Evolutionary conservation across 2,797 vertebrate species (phyloP).

Genomic region (Lerista edwardsae): DNA sequence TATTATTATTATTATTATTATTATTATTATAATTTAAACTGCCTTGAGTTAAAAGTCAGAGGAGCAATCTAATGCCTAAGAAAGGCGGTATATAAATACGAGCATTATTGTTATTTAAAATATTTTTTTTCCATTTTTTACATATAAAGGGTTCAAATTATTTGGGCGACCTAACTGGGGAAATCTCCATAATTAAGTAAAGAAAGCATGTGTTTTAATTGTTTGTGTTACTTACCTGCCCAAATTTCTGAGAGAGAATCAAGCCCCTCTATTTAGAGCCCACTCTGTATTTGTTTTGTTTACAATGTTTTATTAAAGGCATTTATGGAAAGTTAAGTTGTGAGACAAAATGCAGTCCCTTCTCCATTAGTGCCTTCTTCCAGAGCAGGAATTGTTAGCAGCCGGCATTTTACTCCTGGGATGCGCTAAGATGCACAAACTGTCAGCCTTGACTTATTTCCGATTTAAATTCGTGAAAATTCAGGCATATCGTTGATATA

Average conservation of each 20-base stretch:
- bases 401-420: neutral
- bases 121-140: no score
- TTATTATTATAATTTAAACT: no score
- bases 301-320: conserved; percentile 1
- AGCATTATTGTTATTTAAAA: no score
- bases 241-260: neutral
- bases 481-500: conserved; percentile 17
- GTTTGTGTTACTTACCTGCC: neutral
- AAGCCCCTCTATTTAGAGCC: neutral
- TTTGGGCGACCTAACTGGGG: neutral
- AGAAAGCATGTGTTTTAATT: neutral
- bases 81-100: no score
- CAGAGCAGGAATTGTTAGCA: conserved; percentile 13
- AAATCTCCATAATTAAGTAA: neutral
- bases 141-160: neutral
- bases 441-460: neutral
- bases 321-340: neutral
- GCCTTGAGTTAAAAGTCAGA: no score
- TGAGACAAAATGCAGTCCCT: conserved; percentile 1
- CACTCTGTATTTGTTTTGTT: neutral
- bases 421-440: conserved; percentile 13
- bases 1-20: no score
- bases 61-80: no score
- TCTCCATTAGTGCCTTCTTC: neutral
- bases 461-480: conserved; percentile 17